Evolutionary conservation across 2,888 invertebrate species (phyloP).

Genomic region (Tuberolachnus salignus): DNA sequence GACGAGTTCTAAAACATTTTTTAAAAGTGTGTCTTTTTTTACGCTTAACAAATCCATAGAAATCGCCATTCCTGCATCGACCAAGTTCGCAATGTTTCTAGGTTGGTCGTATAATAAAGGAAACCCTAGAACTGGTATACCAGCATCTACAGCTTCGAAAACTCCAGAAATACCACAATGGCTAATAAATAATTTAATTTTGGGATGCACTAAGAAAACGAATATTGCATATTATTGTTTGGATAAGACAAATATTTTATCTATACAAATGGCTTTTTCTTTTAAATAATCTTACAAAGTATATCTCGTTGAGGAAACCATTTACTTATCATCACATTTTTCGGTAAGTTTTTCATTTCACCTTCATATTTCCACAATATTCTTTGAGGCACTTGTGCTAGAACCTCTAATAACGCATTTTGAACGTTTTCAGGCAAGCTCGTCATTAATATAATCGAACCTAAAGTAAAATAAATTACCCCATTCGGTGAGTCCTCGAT

Average conservation of each 20-base stretch:
- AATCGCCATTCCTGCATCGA: constrained; percentile 20
- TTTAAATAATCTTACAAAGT: not conserved
- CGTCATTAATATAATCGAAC: constrained; percentile 1
- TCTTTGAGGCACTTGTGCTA: constrained; percentile 1
- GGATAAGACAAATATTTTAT: not conserved
- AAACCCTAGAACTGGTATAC: constrained; percentile 11
- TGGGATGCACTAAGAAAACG: constrained; percentile 10
- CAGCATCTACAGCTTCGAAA: constrained; percentile 10
- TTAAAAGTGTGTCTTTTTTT: not conserved
- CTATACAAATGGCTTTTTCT: not conserved
- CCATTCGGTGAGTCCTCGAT: constrained; percentile 21
- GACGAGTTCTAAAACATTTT: not conserved
- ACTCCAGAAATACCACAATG: constrained; percentile 17
- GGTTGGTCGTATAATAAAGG: constrained; percentile 12
- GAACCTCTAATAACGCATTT: not conserved
- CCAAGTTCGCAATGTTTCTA: not conserved
- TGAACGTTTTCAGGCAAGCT: not conserved
- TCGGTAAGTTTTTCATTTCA: constrained; percentile 34
- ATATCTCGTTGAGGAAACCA: constrained; percentile 43
- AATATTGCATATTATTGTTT: not conserved
- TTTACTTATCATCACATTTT: constrained; percentile 12
- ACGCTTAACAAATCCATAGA: constrained; percentile 2
- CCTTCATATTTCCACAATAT: constrained; percentile 26
- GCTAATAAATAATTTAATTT: constrained; percentile 12
- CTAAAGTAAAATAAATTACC: constrained; percentile 30